Conservation (phyloP, 2,888 invertebrate species). For the Phaedon cochleariae region DNA sequence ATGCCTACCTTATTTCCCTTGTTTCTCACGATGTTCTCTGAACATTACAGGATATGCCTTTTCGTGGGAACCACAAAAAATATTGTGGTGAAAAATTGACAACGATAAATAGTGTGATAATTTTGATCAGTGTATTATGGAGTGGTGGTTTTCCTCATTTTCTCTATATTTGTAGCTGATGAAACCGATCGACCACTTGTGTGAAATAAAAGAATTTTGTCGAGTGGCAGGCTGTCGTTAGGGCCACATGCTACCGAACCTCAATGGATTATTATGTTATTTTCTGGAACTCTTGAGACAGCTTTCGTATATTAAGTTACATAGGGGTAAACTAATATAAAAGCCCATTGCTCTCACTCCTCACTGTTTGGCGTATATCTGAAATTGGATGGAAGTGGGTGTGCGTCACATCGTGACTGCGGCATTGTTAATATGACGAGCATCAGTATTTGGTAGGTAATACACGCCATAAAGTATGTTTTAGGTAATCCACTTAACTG, state of each 20-base stretch:
- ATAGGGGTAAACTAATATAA: background rate
- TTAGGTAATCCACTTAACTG: conserved; percentile 14
- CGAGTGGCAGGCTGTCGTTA: background rate
- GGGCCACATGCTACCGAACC: background rate
- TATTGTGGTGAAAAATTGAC: too few relatives aligned
- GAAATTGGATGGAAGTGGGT: background rate
- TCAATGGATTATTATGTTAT: conserved; percentile 2
- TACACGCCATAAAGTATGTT: conserved; percentile 27
- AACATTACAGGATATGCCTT: too few relatives aligned
- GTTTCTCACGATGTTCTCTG: too few relatives aligned
- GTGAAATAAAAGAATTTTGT: background rate
- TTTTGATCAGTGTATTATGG: too few relatives aligned
- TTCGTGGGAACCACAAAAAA: too few relatives aligned
- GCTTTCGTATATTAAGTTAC: background rate
- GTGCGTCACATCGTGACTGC: conserved; percentile 2
- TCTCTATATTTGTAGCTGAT: background rate
- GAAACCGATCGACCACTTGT: background rate
- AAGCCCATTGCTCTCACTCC: background rate
- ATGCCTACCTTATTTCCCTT: too few relatives aligned
- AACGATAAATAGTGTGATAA: too few relatives aligned
- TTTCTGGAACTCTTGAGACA: background rate
- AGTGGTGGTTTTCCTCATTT: background rate
- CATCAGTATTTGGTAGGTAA: conserved; percentile 19
- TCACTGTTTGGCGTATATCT: background rate
- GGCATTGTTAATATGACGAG: conserved; percentile 20